Conservation (phyloP, 2,113 vertebrate genomes). For the Synodontis membranacea region DNA sequence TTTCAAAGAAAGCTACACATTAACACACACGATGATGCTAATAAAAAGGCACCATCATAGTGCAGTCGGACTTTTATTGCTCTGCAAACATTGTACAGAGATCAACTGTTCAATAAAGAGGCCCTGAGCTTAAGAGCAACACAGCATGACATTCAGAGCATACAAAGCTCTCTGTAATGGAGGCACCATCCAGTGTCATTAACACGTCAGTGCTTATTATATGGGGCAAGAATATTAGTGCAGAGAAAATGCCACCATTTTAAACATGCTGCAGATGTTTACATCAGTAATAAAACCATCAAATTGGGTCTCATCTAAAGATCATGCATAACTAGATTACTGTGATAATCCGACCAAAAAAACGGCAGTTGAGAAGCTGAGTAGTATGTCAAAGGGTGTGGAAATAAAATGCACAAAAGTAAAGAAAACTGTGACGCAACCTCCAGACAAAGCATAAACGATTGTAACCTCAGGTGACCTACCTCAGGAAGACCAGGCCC, state of each 20-base stretch:
- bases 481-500: slow-evolving; percentile 61
- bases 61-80: slow-evolving; percentile 65
- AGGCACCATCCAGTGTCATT: background rate
- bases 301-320: background rate
- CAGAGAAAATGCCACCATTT: background rate
- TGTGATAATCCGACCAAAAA: background rate
- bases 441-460: slow-evolving; percentile 37
- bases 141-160: slow-evolving; percentile 26
- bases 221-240: background rate
- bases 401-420: background rate
- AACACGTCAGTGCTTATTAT: background rate
- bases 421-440: slow-evolving; percentile 2
- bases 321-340: background rate
- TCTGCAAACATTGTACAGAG: slow-evolving; percentile 63
- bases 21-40: slow-evolving; percentile 58
- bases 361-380: background rate
- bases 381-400: background rate
- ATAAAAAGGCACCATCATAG: slow-evolving; percentile 45
- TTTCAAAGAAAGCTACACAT: slow-evolving; percentile 63
- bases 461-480: slow-evolving; percentile 67
- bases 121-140: slow-evolving; percentile 51
- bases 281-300: background rate
- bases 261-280: background rate
- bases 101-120: slow-evolving; percentile 67
- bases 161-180: slow-evolving; percentile 50